These are phyloP conservation scores for Pristionchus exspectatus DNA, from an alignment of 2,888 invertebrate species.

Conservation along the genomic window DNA sequence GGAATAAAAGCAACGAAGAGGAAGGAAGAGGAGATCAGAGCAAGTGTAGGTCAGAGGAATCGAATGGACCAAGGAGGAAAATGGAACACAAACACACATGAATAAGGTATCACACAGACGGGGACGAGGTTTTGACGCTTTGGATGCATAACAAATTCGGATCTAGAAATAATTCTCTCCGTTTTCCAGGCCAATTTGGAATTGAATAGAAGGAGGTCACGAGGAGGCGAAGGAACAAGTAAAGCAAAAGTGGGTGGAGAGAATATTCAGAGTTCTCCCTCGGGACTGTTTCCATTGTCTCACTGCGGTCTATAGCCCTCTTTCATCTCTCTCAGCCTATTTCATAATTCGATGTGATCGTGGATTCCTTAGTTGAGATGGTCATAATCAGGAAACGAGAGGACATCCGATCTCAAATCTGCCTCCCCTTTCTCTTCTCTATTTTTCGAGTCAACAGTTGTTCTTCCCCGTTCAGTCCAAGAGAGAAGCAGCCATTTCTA, in stretches of 20 bases:
- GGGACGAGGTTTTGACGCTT: background rate
- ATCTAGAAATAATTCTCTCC: background rate
- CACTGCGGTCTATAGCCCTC: constrained; percentile 25
- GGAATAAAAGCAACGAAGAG: constrained; percentile 18
- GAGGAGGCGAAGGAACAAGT: constrained; percentile 43
- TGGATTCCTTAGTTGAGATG: background rate
- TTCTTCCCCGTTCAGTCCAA: constrained; percentile 47
- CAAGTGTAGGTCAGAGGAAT: background rate
- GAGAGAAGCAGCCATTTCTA: constrained; percentile 37
- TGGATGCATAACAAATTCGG: background rate
- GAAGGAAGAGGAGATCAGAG: constrained; percentile 42
- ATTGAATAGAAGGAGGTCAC: constrained; percentile 22
- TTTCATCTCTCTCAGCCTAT: constrained; percentile 35
- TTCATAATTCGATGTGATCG: constrained; percentile 23
- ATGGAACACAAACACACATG: constrained; percentile 7
- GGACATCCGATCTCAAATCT: constrained; percentile 20
- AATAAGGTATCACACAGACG: constrained; percentile 12
- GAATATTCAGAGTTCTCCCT: constrained; percentile 29
- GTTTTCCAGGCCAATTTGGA: background rate
- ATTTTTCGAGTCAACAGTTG: constrained; percentile 50
- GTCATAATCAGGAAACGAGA: background rate
- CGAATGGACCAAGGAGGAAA: background rate
- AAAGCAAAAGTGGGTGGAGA: background rate
- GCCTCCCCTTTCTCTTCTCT: constrained; percentile 17
- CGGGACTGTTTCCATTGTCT: constrained; percentile 43